Conservation (phyloP, 2,797 vertebrate species). For the Sphaeramia orbicularis region DNA sequence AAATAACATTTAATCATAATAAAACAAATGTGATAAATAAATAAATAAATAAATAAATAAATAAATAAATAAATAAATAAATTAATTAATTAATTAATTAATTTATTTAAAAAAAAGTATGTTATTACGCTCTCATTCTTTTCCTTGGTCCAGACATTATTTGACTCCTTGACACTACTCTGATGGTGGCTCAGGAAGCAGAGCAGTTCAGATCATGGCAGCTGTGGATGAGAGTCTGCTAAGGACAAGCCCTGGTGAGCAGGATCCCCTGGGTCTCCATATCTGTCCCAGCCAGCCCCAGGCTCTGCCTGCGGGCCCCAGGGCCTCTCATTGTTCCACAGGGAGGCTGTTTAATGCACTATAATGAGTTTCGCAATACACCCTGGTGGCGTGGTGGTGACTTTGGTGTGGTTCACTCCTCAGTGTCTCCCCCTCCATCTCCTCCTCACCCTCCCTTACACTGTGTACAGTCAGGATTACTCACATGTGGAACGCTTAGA, state of each 20-base stretch:
- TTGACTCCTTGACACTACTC: neutral
- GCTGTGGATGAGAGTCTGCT: conserved; percentile 61
- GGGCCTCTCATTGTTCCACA: conserved; percentile 74
- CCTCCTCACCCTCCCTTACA: neutral
- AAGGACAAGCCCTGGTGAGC: conserved; percentile 58
- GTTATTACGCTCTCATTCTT: too few species aligned
- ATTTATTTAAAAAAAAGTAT: too few species aligned
- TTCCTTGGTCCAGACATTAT: too few species aligned
- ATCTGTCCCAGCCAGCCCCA: conserved; percentile 78
- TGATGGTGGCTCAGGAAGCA: conserved; percentile 18
- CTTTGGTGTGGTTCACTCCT: conserved; percentile 59
- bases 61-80: too few species aligned
- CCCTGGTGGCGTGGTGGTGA: conserved; percentile 62
- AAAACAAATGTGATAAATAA: too few species aligned
- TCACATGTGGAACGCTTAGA: conserved; percentile 41
- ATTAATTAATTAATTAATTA: too few species aligned
- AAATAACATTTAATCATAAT: too few species aligned
- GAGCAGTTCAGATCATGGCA: conserved; percentile 56
- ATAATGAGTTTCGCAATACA: conserved; percentile 77
- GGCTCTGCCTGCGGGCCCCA: conserved; percentile 69
- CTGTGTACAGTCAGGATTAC: conserved; percentile 15
- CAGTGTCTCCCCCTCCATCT: conserved; percentile 17
- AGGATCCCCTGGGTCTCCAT: conserved; percentile 76
- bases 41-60: too few species aligned
- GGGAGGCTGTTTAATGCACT: conserved; percentile 77